These are phyloP conservation scores for Dicycla oo DNA, from an alignment of 2,888 invertebrate genomes.

Conservation along the genomic window DNA sequence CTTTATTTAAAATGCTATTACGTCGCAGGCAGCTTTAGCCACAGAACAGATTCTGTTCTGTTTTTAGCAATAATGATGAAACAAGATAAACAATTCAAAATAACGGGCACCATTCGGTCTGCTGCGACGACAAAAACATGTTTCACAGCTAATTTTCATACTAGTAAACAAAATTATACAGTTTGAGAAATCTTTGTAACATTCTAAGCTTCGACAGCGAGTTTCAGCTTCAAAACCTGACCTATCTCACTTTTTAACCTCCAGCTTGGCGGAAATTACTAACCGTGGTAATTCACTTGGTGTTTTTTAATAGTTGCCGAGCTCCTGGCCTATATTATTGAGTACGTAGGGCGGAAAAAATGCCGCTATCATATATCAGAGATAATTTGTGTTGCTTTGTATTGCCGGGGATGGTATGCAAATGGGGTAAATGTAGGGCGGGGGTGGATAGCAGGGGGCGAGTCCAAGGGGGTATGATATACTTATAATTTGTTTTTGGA, in stretches of 20 bases:
- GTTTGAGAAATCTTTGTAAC: slow-evolving; percentile 21
- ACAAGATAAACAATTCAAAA: slow-evolving; percentile 15
- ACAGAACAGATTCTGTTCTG: too few species aligned
- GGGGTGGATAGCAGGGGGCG: slow-evolving; percentile 13
- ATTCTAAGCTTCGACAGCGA: slow-evolving; percentile 14
- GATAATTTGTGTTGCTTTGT: slow-evolving; percentile 60
- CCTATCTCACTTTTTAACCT: slow-evolving; percentile 45
- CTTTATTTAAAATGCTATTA: slow-evolving; percentile 17
- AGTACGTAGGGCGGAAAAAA: slow-evolving; percentile 44
- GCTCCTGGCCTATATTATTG: slow-evolving; percentile 47
- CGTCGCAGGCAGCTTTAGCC: too few species aligned
- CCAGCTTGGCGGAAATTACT: slow-evolving; percentile 11
- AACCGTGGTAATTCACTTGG: slow-evolving; percentile 20
- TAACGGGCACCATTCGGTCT: slow-evolving; percentile 14
- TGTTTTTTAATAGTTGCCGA: slow-evolving; percentile 20
- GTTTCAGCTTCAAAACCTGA: slow-evolving; percentile 39
- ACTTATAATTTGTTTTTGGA: slow-evolving; percentile 50
- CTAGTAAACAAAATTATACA: slow-evolving; percentile 8
- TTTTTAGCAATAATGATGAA: background rate
- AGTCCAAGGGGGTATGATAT: slow-evolving; percentile 5
- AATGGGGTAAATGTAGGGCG: slow-evolving; percentile 49
- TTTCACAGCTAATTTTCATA: slow-evolving; percentile 18
- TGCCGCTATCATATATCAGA: slow-evolving; percentile 55
- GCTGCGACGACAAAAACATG: slow-evolving; percentile 6
- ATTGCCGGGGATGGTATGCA: slow-evolving; percentile 58